Evolutionary conservation across 2,888 invertebrate genomes (phyloP), one percentile per base, ranked within the genome.

Genomic region (Hypolimnas misippus): DNA sequence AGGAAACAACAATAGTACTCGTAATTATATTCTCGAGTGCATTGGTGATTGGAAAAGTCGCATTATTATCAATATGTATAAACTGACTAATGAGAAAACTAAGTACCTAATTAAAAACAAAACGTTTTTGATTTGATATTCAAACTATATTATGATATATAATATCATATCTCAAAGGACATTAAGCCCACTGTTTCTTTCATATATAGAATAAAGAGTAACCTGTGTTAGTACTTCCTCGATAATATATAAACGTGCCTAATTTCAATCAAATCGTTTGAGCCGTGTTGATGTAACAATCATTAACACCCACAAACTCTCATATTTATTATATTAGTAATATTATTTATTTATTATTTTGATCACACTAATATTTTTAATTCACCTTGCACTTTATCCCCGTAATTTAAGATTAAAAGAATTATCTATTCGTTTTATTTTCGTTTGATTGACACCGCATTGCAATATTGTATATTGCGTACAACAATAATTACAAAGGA

Each of bases 361-460:
- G 42, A 38, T 57, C 55, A 21, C 4, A 46, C n/a, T 10, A 21
- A n/a, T 21, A 54, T 46, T 57, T 25, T 31, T 17, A 7, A 50
- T 17, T 52, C 21, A 7, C 52, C 62, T 56, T 62, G 54, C 33
- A 46, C 64, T 38, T 56, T 60, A 49, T 49, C 54, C 51, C 42
- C 4, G 19, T 49, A 35, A 35, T 33, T 42, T 25, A 25, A 12
- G 12, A 46, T 12, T 21, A 6, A 25, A 19, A 57, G 46, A 52
- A 42, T 17, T 35, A 19, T 42, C 16, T 44, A 50, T 8, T 7
- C 35, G 31, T 8, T 46, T 17, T 54, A n/a, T 25, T 49, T 54
- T 29, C 7, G 46, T 38, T 57, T 57, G 49, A 50, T 61, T 57
- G 31, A 60, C 40, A 60, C 25, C 25, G n/a, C 35, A 6, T 46